These are phyloP conservation scores for Drosophila stalkeri DNA, from an alignment of 2,888 invertebrate species.

Conservation along the genomic window DNA sequence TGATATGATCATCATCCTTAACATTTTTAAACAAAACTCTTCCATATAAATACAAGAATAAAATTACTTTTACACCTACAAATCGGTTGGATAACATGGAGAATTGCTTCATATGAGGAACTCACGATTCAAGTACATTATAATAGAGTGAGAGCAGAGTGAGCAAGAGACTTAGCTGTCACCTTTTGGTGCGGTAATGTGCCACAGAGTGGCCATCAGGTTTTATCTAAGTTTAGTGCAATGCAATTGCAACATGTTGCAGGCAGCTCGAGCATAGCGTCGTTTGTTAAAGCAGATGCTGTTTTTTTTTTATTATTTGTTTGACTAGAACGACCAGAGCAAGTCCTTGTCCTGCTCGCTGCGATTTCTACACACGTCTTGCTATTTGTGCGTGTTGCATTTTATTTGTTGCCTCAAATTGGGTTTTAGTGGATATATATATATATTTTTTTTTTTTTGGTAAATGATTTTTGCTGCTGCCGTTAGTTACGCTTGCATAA, in stretches of 20 bases:
- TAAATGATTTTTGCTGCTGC: constrained; percentile 67
- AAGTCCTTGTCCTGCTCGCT: constrained; percentile 29
- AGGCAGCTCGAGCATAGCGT: constrained; percentile 42
- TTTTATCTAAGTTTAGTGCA: constrained; percentile 44
- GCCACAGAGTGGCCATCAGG: constrained; percentile 36
- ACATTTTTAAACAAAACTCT: neutral
- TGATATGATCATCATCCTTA: neutral
- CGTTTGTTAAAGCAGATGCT: neutral
- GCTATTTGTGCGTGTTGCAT: constrained; percentile 71
- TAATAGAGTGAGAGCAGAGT: neutral
- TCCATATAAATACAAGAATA: too few species aligned
- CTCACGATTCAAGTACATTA: constrained; percentile 1
- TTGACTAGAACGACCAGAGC: constrained; percentile 14
- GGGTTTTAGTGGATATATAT: constrained; percentile 81
- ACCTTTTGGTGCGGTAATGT: constrained; percentile 8
- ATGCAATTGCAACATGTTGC: constrained; percentile 46
- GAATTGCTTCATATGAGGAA: neutral
- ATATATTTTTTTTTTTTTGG: constrained; percentile 40
- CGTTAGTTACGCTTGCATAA: constrained; percentile 80
- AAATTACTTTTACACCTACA: neutral
- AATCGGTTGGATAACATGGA: neutral
- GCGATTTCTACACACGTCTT: constrained; percentile 48
- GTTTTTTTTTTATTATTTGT: neutral
- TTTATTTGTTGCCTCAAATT: constrained; percentile 79
- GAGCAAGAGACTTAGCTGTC: neutral